Conservation (phyloP, 2,888 invertebrate genomes). For the Formica aserva region DNA sequence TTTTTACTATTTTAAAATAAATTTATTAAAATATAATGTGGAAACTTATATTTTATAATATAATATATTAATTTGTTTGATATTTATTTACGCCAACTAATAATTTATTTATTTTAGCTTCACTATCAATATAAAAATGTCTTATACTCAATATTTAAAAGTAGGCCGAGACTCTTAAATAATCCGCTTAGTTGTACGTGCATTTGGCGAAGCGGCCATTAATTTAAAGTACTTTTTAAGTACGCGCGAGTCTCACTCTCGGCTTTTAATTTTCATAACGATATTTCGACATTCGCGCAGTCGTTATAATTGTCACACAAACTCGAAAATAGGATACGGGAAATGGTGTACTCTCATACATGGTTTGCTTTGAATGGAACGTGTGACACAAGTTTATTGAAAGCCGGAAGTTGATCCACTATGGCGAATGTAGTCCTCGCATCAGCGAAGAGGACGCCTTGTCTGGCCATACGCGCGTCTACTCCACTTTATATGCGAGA, state of each 20-base stretch:
- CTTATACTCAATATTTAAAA: slow-evolving; percentile 5
- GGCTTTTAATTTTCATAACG: slow-evolving; percentile 39
- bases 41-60: background rate
- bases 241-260: background rate
- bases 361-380: slow-evolving; percentile 67
- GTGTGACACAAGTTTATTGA: slow-evolving; percentile 71
- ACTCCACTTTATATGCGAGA: slow-evolving; percentile 1
- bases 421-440: slow-evolving; percentile 40
- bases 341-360: slow-evolving; percentile 64
- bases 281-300: background rate
- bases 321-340: slow-evolving; percentile 54
- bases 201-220: slow-evolving; percentile 13
- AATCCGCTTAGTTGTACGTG: slow-evolving; percentile 24
- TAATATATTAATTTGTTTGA: slow-evolving; percentile 11
- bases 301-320: background rate
- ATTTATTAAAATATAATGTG: background rate
- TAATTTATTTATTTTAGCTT: background rate
- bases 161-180: slow-evolving; percentile 23
- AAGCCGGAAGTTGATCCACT: slow-evolving; percentile 66
- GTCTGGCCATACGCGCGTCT: background rate
- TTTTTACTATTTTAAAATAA: slow-evolving; percentile 16
- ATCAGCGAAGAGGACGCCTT: slow-evolving; percentile 13
- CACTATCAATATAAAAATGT: background rate
- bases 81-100: background rate
- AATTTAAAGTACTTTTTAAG: slow-evolving; percentile 46